Conservation (phyloP, 2,888 invertebrate genomes). For the Hirudinaria manillensis region DNA sequence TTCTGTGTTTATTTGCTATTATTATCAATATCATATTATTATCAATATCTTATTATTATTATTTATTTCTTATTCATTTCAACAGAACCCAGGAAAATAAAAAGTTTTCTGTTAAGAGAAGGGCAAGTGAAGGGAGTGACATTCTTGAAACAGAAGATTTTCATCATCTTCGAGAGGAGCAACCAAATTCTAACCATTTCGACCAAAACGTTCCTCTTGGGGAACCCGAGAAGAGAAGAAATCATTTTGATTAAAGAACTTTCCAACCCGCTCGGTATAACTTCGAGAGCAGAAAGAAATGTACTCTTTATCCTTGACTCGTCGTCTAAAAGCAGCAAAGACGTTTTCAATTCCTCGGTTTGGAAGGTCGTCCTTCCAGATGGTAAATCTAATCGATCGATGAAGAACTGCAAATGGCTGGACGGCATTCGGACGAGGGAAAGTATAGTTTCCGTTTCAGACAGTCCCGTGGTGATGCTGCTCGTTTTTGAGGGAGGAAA, state of each 20-base stretch:
- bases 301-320: background rate
- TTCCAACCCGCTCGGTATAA: background rate
- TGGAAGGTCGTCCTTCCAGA: background rate
- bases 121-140: background rate
- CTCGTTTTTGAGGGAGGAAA: background rate
- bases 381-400: background rate
- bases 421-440: background rate
- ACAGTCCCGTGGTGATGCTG: slow-evolving; percentile 1
- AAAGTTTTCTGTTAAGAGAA: background rate
- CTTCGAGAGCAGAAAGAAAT: slow-evolving; percentile 2
- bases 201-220: background rate
- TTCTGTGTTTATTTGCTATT: too few species aligned
- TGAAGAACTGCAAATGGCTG: background rate
- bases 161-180: background rate
- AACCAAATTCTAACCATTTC: background rate
- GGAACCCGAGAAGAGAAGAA: background rate
- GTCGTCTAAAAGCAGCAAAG: background rate
- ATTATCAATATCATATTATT: too few species aligned
- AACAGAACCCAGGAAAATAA: background rate
- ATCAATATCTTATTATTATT: too few species aligned
- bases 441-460: background rate
- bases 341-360: background rate
- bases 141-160: background rate
- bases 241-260: background rate
- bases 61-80: too few species aligned